Percentiles rank a stretch among this genome's conserved stretches.
phyloP scores from a whole-genome alignment of 2,888 invertebrate species.

The Lepidocyrtoides sp. region DNA sequence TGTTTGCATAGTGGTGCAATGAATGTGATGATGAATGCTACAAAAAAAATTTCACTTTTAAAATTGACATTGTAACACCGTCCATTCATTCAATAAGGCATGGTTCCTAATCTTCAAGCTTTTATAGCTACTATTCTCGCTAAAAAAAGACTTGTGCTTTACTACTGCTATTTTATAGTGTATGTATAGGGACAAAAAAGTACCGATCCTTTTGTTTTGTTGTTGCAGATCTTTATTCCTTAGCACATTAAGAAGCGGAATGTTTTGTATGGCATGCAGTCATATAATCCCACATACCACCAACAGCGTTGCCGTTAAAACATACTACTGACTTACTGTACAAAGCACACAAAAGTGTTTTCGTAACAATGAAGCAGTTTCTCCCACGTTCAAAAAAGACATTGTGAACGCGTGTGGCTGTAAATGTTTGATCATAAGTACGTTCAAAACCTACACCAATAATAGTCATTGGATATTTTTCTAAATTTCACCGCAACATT shows the following conservation, averaged over 20 bases:
- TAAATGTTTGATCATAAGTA: neutral
- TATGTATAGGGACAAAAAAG: neutral
- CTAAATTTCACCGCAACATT: constrained; percentile 55
- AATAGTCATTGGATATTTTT: constrained; percentile 21
- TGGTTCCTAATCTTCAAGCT: neutral
- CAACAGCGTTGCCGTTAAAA: neutral
- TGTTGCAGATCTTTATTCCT: constrained; percentile 47
- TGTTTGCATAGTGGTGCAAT: constrained; percentile 1
- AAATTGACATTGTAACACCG: constrained; percentile 68
- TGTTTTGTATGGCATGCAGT: too few relatives aligned
- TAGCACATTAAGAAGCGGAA: neutral
- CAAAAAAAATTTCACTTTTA: constrained; percentile 73
- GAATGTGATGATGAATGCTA: neutral
- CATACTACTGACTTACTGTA: constrained; percentile 52
- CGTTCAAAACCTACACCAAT: neutral
- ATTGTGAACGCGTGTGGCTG: neutral
- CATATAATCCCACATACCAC: neutral
- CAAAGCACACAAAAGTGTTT: neutral
- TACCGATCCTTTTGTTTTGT: constrained; percentile 21
- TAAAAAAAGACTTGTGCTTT: neutral
- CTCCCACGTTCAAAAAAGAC: neutral
- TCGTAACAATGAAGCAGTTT: constrained; percentile 19
- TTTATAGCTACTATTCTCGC: neutral
- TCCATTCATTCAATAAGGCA: constrained; percentile 44
- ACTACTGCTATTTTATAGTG: neutral